Percentiles rank a stretch among this genome's conserved stretches.
These are phyloP conservation scores for Pseudomyrmex flavicornis DNA, from an alignment of 1,140 invertebrate species.

Conservation along the genomic window DNA sequence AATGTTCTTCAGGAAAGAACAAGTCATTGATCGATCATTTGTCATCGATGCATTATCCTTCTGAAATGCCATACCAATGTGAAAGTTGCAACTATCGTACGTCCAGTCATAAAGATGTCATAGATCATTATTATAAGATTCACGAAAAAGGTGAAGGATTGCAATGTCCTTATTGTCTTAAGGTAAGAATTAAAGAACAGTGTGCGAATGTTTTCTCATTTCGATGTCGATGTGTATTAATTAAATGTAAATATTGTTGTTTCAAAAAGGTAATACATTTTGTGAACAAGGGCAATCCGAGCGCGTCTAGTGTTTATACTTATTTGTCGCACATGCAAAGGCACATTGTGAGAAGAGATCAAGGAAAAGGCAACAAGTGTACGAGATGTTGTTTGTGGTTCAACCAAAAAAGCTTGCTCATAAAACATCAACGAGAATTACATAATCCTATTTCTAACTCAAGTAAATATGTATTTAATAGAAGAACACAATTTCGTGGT, in stretches of 20 bases:
- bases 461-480: constrained; percentile 68
- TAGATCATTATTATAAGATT: constrained; percentile 90
- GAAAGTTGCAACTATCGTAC: constrained; percentile 90
- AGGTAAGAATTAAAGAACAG: constrained; percentile 82
- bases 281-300: constrained; percentile 75
- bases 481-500: too few species aligned
- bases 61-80: constrained; percentile 93
- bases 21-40: constrained; percentile 90
- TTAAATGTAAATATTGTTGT: neutral
- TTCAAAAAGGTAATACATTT: constrained; percentile 75
- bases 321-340: constrained; percentile 84
- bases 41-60: constrained; percentile 90
- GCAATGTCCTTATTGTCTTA: constrained; percentile 91
- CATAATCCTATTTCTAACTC: constrained; percentile 72
- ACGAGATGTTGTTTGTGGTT: constrained; percentile 90
- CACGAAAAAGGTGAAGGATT: constrained; percentile 88
- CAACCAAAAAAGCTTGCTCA: constrained; percentile 87
- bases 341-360: constrained; percentile 83
- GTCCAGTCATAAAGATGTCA: constrained; percentile 90
- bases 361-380: constrained; percentile 88
- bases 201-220: neutral
- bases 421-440: constrained; percentile 81
- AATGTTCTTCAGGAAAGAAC: constrained; percentile 70
- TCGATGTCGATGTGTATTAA: neutral
- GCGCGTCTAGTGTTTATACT: constrained; percentile 78